Evolutionary conservation across 1,140 invertebrate genomes (phyloP).

Genomic region (Drosophila sproati): DNA sequence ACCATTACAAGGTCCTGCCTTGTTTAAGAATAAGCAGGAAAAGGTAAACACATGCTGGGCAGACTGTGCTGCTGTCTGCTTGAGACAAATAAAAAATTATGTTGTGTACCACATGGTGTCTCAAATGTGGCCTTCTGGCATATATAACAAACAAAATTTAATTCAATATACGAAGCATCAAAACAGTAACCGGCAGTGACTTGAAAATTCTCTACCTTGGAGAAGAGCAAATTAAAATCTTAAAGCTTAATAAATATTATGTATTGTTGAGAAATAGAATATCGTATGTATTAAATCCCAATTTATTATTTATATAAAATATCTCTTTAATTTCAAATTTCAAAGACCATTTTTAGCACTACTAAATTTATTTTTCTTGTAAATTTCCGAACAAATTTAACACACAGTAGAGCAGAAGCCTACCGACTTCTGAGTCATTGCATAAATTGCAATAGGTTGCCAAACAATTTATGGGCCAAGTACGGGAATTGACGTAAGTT

Average conservation of each 20-base stretch:
- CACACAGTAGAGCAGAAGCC: constrained; percentile 1
- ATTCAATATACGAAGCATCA: constrained; percentile 41
- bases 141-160: constrained; percentile 65
- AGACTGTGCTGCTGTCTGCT: constrained; percentile 26
- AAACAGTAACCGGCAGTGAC: background rate
- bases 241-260: constrained; percentile 7
- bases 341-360: too few species aligned
- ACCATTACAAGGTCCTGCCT: background rate
- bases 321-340: too few species aligned
- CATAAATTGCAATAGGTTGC: constrained; percentile 40
- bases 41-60: constrained; percentile 51
- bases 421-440: constrained; percentile 12
- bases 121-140: constrained; percentile 26
- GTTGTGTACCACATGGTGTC: constrained; percentile 71
- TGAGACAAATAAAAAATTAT: constrained; percentile 71
- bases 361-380: too few species aligned
- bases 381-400: background rate
- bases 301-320: too few species aligned
- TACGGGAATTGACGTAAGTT: constrained; percentile 6
- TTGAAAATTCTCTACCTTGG: constrained; percentile 10
- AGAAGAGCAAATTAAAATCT: background rate
- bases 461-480: constrained; percentile 52
- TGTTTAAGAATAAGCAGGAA: background rate
- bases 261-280: too few species aligned
- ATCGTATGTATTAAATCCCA: too few species aligned